These are phyloP conservation scores for Itoplectis maculator DNA, from an alignment of 2,888 invertebrate species.

Conservation along the genomic window DNA sequence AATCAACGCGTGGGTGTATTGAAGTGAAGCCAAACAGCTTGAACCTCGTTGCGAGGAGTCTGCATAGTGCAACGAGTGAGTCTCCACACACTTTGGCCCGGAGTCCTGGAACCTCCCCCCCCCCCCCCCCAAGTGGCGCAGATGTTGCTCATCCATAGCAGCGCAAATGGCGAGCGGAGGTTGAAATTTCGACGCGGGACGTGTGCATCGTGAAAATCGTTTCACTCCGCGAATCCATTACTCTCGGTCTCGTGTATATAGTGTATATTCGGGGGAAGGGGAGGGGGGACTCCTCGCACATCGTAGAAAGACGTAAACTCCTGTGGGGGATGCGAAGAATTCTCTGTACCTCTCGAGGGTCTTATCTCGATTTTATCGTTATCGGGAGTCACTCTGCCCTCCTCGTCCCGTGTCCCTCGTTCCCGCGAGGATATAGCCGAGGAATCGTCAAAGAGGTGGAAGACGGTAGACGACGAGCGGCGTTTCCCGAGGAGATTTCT, in stretches of 20 bases:
- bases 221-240: slow-evolving; percentile 65
- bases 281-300: neutral
- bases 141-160: too few species aligned
- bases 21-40: too few species aligned
- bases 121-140: too few species aligned
- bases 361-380: slow-evolving; percentile 69
- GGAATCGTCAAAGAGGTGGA: slow-evolving; percentile 57
- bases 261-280: slow-evolving; percentile 1
- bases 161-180: neutral
- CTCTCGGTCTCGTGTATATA: slow-evolving; percentile 53
- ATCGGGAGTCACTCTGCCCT: slow-evolving; percentile 56
- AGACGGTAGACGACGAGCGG: slow-evolving; percentile 33
- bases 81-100: too few species aligned
- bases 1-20: too few species aligned
- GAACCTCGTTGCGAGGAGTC: too few species aligned
- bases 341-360: slow-evolving; percentile 59
- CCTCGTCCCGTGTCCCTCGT: slow-evolving; percentile 12
- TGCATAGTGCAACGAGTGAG: too few species aligned
- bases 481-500: slow-evolving; percentile 50
- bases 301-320: slow-evolving; percentile 50
- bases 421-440: slow-evolving; percentile 48
- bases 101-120: too few species aligned
- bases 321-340: slow-evolving; percentile 52
- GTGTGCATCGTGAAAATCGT: slow-evolving; percentile 55
- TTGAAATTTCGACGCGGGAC: slow-evolving; percentile 14